Evolutionary conservation across 2,797 vertebrate genomes (phyloP), one percentile per base, ranked within the genome.

Genomic region (Mus minutoides): DNA sequence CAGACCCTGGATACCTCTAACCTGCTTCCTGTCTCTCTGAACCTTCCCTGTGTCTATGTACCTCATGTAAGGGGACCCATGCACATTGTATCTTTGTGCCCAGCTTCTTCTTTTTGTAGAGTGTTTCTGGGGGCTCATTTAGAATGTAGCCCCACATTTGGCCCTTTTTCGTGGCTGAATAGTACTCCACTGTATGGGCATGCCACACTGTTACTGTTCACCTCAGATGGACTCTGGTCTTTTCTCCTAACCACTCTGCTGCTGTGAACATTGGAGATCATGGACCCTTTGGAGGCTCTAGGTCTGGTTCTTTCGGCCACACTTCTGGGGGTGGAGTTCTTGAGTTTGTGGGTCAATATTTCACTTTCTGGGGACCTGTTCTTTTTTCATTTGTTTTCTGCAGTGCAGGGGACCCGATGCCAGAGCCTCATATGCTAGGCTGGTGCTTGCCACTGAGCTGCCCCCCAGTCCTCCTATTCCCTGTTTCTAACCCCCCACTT

Each of bases 151-250:
- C 0, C 37, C 26, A 49, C n/a, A n/a, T 29, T 56, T 37, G 10
- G 75, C 58, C 43, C 64, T 49, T n/a, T 67, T 67, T 10, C 16
- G 10, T 10, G 75, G 58, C 52, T 11, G 77, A 40, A 19, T 29
- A 2, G 4, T 9, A 2, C 43, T 34, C 84, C n/a, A 0, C 0
- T 0, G 71, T 22, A 31, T 46, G 56, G 40, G 8, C 56, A n/a
- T 77, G 26, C 73, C 31, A 29, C 22, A 64, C 49, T 0, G 22
- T n/a, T 26, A 24, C 40, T 1, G 10, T 49, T 26, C 40, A 62
- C 43, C 31, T 58, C 22, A 80, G 46, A 17, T 1, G 5, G 16
- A 29, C 37, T 5, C 58, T 73, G 43, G 21, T 19, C 40, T 34
- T 90, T 49, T 64, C 58, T 64, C 31, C 58, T 58, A 16, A 31